A percentile compares a stretch with the other conserved stretches of the same genome.
Evolutionary conservation across 2,113 vertebrate genomes (phyloP).

Genomic region (Argyrosomus japonicus): DNA sequence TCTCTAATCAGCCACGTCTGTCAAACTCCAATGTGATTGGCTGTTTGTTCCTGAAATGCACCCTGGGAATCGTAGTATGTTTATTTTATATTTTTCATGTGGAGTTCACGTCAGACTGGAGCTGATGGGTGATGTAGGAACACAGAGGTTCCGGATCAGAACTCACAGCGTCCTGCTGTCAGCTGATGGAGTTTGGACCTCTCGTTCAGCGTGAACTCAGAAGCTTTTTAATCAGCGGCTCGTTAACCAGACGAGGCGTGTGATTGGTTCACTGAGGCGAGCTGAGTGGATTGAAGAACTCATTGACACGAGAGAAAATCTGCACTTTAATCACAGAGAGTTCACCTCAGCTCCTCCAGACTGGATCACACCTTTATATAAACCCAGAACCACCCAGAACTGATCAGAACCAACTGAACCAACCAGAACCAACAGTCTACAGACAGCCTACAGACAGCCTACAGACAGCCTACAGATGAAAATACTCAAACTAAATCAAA

Average conservation of each 20-base stretch:
- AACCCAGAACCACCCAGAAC: neutral
- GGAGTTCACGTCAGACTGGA: neutral
- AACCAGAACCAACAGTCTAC: no score
- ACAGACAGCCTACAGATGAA: no score
- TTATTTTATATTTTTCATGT: no score
- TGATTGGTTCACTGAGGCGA: slow-evolving; percentile 23
- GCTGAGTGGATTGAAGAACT: slow-evolving; percentile 3
- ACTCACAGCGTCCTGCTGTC: no score
- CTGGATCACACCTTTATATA: neutral
- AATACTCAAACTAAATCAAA: no score
- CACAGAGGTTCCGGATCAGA: neutral
- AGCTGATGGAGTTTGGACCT: no score
- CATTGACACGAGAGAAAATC: neutral
- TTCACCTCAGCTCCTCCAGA: neutral
- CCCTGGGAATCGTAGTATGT: neutral
- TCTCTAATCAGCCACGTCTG: no score
- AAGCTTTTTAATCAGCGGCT: neutral
- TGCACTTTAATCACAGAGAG: slow-evolving; percentile 38
- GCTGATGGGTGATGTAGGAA: neutral
- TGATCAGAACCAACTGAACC: neutral
- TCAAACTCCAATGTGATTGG: neutral
- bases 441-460: no score
- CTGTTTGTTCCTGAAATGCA: neutral
- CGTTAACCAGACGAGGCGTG: neutral
- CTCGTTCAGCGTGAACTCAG: neutral